Percentiles rank a stretch among this genome's conserved stretches.
Evolutionary conservation across 2,888 invertebrate species (phyloP).

Genomic region (Cantharis nigra): DNA sequence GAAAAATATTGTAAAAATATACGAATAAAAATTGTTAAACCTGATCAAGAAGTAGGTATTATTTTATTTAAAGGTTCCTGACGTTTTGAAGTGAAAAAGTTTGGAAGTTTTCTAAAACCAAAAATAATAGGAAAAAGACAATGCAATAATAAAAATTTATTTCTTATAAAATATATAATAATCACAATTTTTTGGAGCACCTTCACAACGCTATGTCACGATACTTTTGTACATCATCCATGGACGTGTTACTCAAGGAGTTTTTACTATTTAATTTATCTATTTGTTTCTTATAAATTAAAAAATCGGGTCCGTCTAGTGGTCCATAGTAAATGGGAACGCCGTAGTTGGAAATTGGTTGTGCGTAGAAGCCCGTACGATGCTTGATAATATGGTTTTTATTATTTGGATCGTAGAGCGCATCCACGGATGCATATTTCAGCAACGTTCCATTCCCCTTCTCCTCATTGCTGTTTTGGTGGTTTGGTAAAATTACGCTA

Average conservation of each 20-base stretch:
- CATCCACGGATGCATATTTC: constrained; percentile 52
- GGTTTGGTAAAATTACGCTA: constrained; percentile 41
- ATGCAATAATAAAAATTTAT: background rate
- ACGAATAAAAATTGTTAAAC: background rate
- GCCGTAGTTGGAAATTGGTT: constrained; percentile 52
- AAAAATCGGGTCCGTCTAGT: constrained; percentile 54
- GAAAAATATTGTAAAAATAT: background rate
- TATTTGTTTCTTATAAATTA: constrained; percentile 54
- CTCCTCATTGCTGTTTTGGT: constrained; percentile 36
- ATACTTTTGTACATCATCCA: constrained; percentile 56
- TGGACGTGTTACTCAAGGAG: constrained; percentile 54
- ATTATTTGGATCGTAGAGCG: constrained; percentile 45
- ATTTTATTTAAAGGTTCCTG: background rate
- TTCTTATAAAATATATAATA: background rate
- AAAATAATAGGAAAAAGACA: no score
- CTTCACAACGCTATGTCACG: constrained; percentile 54
- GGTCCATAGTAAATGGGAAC: constrained; percentile 56
- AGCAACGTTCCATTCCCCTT: constrained; percentile 36
- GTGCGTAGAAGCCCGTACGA: constrained; percentile 53
- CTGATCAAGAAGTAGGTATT: background rate
- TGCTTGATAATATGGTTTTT: constrained; percentile 50
- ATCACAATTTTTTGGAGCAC: background rate
- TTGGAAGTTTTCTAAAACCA: no score
- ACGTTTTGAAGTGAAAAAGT: no score
- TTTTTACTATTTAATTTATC: constrained; percentile 50